These are phyloP conservation scores for Chymomyza caudatula DNA, from an alignment of 2,888 invertebrate species.

Conservation along the genomic window DNA sequence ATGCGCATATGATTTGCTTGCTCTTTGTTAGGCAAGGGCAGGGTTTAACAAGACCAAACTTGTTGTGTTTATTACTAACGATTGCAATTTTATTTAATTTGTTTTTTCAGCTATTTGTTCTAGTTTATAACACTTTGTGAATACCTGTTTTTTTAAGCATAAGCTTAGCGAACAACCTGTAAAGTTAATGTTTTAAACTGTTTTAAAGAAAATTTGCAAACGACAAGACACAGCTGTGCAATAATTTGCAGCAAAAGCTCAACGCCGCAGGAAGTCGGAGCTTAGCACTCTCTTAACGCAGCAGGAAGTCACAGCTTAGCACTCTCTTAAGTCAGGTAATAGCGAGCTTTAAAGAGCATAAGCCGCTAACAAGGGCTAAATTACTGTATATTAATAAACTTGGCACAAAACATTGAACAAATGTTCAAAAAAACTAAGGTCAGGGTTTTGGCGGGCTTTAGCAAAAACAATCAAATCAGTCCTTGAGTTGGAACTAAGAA, in stretches of 20 bases:
- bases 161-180: conserved; percentile 24
- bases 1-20: neutral
- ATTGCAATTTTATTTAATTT: neutral
- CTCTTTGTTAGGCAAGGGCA: neutral
- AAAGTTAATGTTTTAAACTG: conserved; percentile 43
- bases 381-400: too few species aligned
- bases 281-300: neutral
- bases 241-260: conserved; percentile 6
- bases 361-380: too few species aligned
- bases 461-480: neutral
- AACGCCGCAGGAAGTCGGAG: neutral
- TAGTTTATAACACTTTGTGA: neutral
- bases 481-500: neutral
- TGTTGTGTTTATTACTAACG: neutral
- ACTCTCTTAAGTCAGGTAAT: neutral
- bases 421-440: neutral
- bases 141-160: too few species aligned
- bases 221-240: conserved; percentile 16
- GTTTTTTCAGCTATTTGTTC: neutral
- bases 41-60: neutral
- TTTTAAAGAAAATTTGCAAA: conserved; percentile 33
- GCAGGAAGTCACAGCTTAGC: neutral
- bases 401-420: neutral
- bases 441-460: neutral
- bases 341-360: neutral